Evolutionary conservation across 2,113 vertebrate genomes (phyloP), one percentile per base, ranked within the genome.

Genomic region (Orthonyx spaldingii): DNA sequence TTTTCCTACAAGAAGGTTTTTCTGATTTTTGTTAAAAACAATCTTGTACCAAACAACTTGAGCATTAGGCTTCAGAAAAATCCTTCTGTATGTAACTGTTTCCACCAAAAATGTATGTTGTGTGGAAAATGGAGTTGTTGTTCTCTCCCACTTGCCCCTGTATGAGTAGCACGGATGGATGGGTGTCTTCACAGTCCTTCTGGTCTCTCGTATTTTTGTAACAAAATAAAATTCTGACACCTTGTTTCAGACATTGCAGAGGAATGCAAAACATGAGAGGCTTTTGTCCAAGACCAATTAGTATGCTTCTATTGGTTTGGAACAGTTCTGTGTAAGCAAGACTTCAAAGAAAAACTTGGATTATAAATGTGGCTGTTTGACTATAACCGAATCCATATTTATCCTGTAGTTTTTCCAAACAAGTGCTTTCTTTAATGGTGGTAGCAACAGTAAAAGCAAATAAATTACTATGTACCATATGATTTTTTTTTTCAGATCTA

Each of bases 51-150:
- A 61, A 8, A 26, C 6, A 76, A 10, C 8, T 52, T 41, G 33
- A 75, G 11, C 68, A 52, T n/a, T 49, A 35, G 27, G 22, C 41
- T 61, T 93, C 19, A 39, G 46, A 89, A 82, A 80, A 70, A 49
- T 49, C 5, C 59, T 87, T 44, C 11, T 47, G 7, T 68, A 59
- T 5, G 3, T 59, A 39, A 30, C 11, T 16, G 19, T 81, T 82
- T 55, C 11, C 9, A 16, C 50, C 47, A 84, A 75, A 93, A 84
- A 20, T 1, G 1, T 23, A 17, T 0, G 0, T 9, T 47, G 16
- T 21, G 4, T 56, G 24, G 39, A 27, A 55, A 75, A 28, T 3
- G 0, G 13, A 6, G 20, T 9, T 49, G 39, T 52, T 0, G 0
- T 66, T 84, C 39, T 63, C 28, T 87, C 41, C 10, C 20, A 52